Evolutionary conservation across 2,113 vertebrate species (phyloP).

Genomic region (Leucopsar rothschildi): DNA sequence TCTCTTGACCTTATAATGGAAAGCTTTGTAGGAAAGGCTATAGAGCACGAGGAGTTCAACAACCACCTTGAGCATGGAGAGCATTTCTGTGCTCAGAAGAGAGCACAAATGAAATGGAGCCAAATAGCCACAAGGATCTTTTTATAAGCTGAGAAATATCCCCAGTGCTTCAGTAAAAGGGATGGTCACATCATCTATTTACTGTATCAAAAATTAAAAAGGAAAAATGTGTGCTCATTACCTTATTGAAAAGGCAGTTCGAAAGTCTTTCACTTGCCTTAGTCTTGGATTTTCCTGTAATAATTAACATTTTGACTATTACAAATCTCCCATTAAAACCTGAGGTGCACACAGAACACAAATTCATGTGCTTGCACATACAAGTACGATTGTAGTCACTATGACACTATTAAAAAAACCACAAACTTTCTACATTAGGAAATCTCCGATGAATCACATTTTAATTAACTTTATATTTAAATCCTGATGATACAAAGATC

Average conservation of each 20-base stretch:
- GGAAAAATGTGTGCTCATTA: not conserved
- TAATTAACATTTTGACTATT: not conserved
- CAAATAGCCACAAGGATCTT: not conserved
- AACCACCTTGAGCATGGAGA: not conserved
- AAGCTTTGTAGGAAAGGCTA: not conserved
- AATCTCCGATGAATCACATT: not conserved
- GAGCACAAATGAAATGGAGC: not conserved
- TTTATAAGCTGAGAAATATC: not conserved
- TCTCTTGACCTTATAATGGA: not conserved
- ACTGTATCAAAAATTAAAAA: not conserved
- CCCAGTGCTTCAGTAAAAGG: not conserved
- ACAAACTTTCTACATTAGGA: not conserved
- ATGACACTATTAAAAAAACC: rapidly evolving
- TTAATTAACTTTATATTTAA: not conserved
- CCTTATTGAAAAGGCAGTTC: not conserved
- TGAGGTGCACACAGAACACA: not conserved
- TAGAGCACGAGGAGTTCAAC: not conserved
- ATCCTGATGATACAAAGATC: not conserved
- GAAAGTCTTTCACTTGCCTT: not conserved
- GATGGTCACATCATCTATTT: not conserved
- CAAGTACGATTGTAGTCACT: not conserved
- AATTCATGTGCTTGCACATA: not conserved
- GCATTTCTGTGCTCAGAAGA: not conserved
- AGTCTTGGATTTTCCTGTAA: not conserved
- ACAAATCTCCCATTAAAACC: not conserved